A percentile compares a stretch with the other conserved stretches of the same genome.
Evolutionary conservation across 64 coral and sea anemone genomes (phyloP).

Genomic region (Platygyra sinensis): DNA sequence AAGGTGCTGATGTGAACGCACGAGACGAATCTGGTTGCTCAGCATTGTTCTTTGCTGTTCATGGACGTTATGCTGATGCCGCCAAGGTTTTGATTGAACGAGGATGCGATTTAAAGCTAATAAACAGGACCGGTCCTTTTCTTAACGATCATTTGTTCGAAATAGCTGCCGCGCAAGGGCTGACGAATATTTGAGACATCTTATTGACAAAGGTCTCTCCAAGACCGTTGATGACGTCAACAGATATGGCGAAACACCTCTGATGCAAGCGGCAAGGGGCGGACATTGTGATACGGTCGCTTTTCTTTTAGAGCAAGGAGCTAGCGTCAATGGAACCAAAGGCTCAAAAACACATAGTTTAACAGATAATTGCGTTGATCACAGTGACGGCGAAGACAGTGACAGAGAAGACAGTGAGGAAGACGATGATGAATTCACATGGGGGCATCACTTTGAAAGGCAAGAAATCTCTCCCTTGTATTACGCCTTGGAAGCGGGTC

Average conservation of each 20-base stretch:
- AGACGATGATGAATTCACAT: no score
- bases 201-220: background rate
- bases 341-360: background rate
- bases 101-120: background rate
- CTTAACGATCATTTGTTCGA: background rate
- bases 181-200: background rate
- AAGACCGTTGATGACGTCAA: background rate
- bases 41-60: background rate
- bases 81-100: background rate
- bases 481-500: background rate
- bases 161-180: background rate
- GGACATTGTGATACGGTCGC: background rate
- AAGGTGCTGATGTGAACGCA: background rate
- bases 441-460: no score
- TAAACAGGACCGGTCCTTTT: background rate
- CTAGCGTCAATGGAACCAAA: background rate
- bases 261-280: background rate
- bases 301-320: conserved; percentile 11
- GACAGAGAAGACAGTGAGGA: background rate
- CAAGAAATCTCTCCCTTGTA: background rate
- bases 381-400: background rate
- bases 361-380: background rate
- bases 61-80: background rate
- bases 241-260: background rate
- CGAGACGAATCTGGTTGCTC: background rate